A percentile compares a stretch with the other conserved stretches of the same genome.
These are phyloP conservation scores for Phania funesta DNA, from an alignment of 2,888 invertebrate genomes.

Conservation along the genomic window DNA sequence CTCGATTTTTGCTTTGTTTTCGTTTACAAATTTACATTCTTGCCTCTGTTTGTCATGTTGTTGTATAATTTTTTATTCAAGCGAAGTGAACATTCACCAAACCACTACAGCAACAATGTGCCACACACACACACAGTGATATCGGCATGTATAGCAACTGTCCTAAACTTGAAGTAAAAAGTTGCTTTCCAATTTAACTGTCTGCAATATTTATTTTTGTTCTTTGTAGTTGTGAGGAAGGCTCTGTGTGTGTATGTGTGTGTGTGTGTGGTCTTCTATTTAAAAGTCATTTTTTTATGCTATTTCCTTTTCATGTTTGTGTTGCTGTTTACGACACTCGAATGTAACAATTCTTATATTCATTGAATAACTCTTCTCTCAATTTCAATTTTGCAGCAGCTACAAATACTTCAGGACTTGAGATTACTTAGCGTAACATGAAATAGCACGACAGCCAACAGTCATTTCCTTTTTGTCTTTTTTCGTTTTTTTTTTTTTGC, in stretches of 20 bases:
- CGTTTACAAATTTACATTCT: constrained; percentile 9
- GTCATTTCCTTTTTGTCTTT: constrained; percentile 7
- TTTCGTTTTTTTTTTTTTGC: not conserved
- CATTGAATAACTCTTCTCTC: constrained; percentile 38
- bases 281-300: not conserved
- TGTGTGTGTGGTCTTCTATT: no score
- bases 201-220: not conserved
- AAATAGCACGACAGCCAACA: constrained; percentile 13
- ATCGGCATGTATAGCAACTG: not conserved
- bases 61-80: not conserved
- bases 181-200: constrained; percentile 24
- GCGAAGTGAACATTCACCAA: constrained; percentile 8
- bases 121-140: not conserved
- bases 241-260: not conserved
- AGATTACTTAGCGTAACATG: constrained; percentile 43
- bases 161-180: not conserved
- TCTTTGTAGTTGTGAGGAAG: not conserved
- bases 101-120: not conserved
- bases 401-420: not conserved
- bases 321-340: constrained; percentile 24
- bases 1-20: constrained; percentile 42
- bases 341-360: constrained; percentile 45
- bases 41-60: not conserved
- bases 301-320: not conserved
- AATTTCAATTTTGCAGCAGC: not conserved